phyloP scores from a whole-genome alignment of 2,888 invertebrate species.

The Limnephilus lunatus region DNA sequence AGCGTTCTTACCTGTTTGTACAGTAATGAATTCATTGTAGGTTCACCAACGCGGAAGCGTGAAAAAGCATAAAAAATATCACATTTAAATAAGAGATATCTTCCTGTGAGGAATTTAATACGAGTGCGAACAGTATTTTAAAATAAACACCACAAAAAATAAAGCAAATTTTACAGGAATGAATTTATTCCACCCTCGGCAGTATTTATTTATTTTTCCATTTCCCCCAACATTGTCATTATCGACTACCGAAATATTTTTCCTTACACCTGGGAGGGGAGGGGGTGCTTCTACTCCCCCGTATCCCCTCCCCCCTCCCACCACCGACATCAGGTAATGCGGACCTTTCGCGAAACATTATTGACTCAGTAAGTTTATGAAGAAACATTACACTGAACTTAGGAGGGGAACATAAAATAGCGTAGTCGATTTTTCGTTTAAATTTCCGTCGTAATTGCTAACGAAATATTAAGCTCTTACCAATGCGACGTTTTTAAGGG shows the following conservation, averaged over 20 bases:
- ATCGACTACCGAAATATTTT: constrained; percentile 48
- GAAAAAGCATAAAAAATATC: background rate
- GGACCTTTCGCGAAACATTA: constrained; percentile 57
- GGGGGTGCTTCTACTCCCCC: background rate
- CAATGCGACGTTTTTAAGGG: background rate
- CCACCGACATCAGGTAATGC: constrained; percentile 24
- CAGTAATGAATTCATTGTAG: background rate
- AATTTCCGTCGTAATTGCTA: constrained; percentile 26
- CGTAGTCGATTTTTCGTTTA: constrained; percentile 26
- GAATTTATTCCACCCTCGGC: constrained; percentile 39
- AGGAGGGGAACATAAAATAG: constrained; percentile 36
- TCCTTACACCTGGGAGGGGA: background rate
- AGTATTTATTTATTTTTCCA: constrained; percentile 32
- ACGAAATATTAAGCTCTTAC: background rate
- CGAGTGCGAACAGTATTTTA: background rate
- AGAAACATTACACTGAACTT: constrained; percentile 58
- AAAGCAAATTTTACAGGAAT: constrained; percentile 28
- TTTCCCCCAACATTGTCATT: constrained; percentile 42
- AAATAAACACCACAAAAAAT: constrained; percentile 9
- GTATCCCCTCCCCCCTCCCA: background rate
- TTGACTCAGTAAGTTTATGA: constrained; percentile 62
- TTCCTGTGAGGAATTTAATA: background rate
- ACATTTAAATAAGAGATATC: background rate
- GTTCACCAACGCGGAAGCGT: background rate
- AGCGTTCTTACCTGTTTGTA: background rate